A percentile compares a stretch with the other conserved stretches of the same genome.
Conservation (phyloP, 2,888 invertebrate genomes). For the Eristalinus aeneus region DNA sequence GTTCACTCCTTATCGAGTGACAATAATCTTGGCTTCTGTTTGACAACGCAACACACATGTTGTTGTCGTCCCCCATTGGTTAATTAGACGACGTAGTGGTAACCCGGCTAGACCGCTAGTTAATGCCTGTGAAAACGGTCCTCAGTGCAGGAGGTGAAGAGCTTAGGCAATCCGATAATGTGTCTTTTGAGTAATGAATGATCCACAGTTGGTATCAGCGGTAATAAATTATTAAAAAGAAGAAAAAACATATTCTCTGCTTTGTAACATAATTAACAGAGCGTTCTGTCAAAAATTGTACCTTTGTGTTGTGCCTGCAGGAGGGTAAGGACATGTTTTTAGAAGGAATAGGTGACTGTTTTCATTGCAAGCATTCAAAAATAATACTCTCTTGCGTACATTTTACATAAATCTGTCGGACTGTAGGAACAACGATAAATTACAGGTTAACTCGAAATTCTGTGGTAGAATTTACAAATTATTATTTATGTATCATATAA, state of each 20-base stretch:
- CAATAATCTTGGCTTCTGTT: conserved; percentile 62
- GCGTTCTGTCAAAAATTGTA: not conserved
- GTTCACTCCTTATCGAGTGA: conserved; percentile 49
- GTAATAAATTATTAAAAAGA: conserved; percentile 30
- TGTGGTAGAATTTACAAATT: too few species aligned
- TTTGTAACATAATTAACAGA: conserved; percentile 23
- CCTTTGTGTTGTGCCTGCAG: not conserved
- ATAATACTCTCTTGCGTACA: too few species aligned
- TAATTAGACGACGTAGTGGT: conserved; percentile 45
- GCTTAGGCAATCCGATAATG: conserved; percentile 31
- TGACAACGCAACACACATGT: conserved; percentile 32
- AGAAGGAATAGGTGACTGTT: too few species aligned
- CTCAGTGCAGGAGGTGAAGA: conserved; percentile 2
- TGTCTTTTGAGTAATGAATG: conserved; percentile 52
- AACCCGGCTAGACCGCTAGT: conserved; percentile 28
- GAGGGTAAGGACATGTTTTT: not conserved
- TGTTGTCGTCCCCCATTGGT: conserved; percentile 44
- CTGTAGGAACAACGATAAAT: too few species aligned
- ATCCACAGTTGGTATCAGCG: conserved; percentile 24
- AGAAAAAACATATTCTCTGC: not conserved
- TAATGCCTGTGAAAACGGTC: conserved; percentile 51
- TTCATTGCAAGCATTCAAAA: too few species aligned
- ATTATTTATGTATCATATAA: too few species aligned
- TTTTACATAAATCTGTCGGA: too few species aligned
- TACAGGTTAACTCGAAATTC: not conserved